Evolutionary conservation across 2,113 vertebrate species (phyloP).

Genomic region (Burhinus bistriatus): DNA sequence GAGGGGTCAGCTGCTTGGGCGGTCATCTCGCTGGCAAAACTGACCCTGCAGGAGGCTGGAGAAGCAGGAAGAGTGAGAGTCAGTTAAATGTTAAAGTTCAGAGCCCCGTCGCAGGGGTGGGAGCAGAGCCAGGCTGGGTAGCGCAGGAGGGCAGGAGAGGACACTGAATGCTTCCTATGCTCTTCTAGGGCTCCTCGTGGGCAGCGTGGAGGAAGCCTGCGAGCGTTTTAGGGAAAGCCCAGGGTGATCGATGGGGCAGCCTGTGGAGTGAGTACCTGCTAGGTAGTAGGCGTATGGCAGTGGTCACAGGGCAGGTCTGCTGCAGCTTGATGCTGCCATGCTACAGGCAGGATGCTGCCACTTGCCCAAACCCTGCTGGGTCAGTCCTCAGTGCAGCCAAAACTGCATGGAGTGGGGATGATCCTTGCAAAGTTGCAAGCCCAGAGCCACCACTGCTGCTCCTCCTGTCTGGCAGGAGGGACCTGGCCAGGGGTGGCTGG

Average conservation of each 20-base stretch:
- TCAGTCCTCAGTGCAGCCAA: neutral
- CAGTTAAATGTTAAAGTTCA: too few relatives aligned
- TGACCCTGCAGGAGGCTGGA: neutral
- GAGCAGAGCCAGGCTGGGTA: neutral
- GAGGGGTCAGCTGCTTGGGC: fast-evolving
- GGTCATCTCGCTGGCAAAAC: neutral
- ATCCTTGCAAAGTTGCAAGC: neutral
- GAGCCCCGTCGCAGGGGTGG: fast-evolving
- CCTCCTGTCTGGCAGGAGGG: neutral
- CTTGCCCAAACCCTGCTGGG: neutral
- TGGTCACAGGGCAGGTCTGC: neutral
- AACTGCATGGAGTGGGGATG: neutral
- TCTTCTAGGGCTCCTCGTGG: neutral
- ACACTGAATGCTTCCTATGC: fast-evolving
- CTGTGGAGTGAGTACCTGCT: neutral
- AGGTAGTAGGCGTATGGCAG: fast-evolving
- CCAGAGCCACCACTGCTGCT: neutral
- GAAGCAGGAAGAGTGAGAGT: neutral
- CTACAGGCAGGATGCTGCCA: fast-evolving
- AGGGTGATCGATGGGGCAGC: neutral
- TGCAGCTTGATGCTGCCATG: fast-evolving
- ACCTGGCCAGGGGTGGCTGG: neutral
- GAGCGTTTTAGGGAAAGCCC: neutral
- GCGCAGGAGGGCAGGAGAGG: neutral
- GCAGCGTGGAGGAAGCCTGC: neutral